These are phyloP conservation scores for Anas georgica DNA, from an alignment of 2,797 vertebrate species.

Conservation along the genomic window DNA sequence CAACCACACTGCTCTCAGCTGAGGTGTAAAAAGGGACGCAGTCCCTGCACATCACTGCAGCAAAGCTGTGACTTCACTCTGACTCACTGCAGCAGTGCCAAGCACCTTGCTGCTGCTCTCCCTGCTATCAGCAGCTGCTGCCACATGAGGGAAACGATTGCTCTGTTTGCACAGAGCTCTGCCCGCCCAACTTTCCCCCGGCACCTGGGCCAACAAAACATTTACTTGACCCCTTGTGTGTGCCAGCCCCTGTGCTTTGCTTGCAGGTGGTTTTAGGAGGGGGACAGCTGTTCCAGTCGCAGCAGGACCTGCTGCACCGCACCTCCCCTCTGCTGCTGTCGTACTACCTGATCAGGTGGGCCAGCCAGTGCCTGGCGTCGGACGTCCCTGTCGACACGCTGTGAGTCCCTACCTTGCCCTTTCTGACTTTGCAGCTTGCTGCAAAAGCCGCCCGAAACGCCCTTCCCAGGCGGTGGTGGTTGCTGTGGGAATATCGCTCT, in stretches of 20 bases:
- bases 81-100: neutral
- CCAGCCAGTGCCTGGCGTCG: slow-evolving; percentile 85
- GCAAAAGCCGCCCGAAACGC: neutral
- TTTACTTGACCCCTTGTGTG: neutral
- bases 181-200: rapidly evolving
- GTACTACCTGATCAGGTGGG: slow-evolving; percentile 89
- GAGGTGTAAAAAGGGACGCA: neutral
- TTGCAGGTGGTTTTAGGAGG: slow-evolving; percentile 84
- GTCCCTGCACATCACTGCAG: neutral
- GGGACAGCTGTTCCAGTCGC: slow-evolving; percentile 87
- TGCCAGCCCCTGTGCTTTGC: neutral
- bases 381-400: slow-evolving; percentile 87
- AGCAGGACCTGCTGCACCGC: slow-evolving; percentile 92
- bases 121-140: neutral
- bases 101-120: neutral
- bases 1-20: neutral
- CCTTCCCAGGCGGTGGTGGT: neutral
- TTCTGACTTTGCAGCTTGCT: neutral
- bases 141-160: neutral
- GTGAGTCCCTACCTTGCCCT: slow-evolving; percentile 76
- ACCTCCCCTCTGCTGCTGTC: slow-evolving; percentile 89
- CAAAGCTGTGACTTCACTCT: neutral
- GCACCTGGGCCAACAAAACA: neutral
- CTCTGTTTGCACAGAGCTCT: rapidly evolving
- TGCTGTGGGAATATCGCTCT: neutral